phyloP scores from a whole-genome alignment of 2,113 vertebrate genomes.

The Crocuta crocuta region DNA sequence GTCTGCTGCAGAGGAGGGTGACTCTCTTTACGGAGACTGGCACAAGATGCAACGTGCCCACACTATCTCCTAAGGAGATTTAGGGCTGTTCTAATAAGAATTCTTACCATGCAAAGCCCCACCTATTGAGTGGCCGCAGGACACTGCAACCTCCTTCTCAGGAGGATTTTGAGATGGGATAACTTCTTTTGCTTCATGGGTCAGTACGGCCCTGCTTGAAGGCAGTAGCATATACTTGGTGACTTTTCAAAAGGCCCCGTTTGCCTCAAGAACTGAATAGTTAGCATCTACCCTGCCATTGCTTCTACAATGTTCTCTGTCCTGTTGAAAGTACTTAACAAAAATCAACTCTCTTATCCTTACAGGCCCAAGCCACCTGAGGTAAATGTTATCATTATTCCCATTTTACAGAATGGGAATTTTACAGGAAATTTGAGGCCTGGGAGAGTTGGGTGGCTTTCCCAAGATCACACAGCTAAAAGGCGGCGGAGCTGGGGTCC shows the following conservation, averaged over 20 bases:
- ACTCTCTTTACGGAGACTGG: background rate
- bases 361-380: background rate
- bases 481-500: accelerated
- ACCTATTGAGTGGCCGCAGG: background rate
- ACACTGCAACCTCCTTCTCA: background rate
- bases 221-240: background rate
- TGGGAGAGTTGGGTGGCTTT: accelerated
- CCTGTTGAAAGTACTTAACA: background rate
- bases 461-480: background rate
- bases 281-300: background rate
- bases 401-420: conserved; percentile 25
- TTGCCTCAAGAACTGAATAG: background rate
- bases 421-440: background rate
- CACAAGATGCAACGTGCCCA: background rate
- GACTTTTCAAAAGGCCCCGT: background rate
- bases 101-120: background rate
- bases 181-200: background rate
- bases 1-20: background rate
- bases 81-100: background rate
- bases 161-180: background rate
- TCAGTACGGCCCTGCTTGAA: background rate
- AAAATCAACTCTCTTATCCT: background rate
- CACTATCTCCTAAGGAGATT: background rate
- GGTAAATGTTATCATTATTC: background rate
- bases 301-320: background rate